These are phyloP conservation scores for Albula glossodonta DNA, from an alignment of 2,113 vertebrate genomes.

Conservation along the genomic window DNA sequence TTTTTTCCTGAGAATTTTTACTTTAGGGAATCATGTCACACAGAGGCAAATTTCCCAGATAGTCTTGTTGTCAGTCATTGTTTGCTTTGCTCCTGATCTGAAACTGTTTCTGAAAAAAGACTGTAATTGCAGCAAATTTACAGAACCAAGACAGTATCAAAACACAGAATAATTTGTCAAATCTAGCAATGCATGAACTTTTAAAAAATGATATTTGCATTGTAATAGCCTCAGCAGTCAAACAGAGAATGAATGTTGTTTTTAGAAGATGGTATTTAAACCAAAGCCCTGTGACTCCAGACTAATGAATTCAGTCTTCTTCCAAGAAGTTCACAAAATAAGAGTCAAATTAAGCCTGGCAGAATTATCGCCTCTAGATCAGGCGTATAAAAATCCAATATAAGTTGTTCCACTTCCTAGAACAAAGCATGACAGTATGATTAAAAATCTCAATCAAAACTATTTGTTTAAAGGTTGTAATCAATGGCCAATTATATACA, in stretches of 20 bases:
- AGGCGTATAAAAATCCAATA: not conserved
- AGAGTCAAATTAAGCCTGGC: not conserved
- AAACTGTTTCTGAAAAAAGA: not conserved
- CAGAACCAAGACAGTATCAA: not conserved
- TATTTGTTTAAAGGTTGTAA: slow-evolving; percentile 20
- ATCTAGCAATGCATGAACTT: not conserved
- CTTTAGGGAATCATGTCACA: not conserved
- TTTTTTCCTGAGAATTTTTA: not conserved
- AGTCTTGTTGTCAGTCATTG: not conserved
- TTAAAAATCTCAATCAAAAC: slow-evolving; percentile 5
- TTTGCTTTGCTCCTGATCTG: not conserved
- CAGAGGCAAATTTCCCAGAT: not conserved
- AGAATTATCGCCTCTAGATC: not conserved
- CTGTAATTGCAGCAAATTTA: not conserved
- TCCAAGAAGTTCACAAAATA: not conserved
- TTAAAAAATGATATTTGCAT: not conserved
- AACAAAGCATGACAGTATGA: not conserved
- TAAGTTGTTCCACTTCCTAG: not conserved
- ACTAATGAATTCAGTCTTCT: not conserved
- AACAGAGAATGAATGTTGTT: not conserved
- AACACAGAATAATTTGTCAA: not conserved
- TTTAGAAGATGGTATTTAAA: not conserved
- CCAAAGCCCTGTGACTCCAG: not conserved
- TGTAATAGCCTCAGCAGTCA: not conserved
- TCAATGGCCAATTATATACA: not conserved